Conservation (phyloP, 2,888 invertebrate genomes). For the Frankliniella intonsa region DNA sequence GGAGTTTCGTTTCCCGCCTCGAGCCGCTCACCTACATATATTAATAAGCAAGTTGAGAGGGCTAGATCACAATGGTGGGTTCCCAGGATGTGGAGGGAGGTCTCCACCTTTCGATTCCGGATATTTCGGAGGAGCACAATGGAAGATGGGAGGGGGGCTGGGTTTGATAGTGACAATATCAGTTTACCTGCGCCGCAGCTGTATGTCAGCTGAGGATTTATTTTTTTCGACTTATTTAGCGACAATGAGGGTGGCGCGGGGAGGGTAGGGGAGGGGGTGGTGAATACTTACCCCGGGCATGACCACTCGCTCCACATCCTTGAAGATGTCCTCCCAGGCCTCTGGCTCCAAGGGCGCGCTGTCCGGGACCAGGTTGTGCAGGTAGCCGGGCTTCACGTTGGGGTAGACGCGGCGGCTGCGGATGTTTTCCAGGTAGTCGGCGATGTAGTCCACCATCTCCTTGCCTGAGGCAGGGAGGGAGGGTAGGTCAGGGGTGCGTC, state of each 20-base stretch:
- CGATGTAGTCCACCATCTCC: conserved; percentile 97
- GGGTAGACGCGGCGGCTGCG: conserved; percentile 88
- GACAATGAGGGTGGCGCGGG: background rate
- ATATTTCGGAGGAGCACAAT: no score
- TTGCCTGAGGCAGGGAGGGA: conserved; percentile 64
- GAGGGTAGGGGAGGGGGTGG: background rate
- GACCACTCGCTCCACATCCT: conserved; percentile 87
- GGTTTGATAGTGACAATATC: no score
- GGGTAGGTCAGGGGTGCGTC: background rate
- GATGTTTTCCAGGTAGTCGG: conserved; percentile 90
- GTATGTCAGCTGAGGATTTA: no score
- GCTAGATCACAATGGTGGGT: no score
- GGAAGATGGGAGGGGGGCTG: no score
- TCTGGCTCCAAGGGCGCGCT: conserved; percentile 85
- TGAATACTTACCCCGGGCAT: conserved; percentile 84
- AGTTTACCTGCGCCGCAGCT: no score
- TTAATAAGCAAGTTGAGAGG: no score
- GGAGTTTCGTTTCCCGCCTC: no score
- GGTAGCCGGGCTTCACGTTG: conserved; percentile 89
- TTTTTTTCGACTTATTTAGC: no score
- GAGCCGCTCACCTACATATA: no score
- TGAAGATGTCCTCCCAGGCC: conserved; percentile 84
- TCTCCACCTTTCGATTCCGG: no score
- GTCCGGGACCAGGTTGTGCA: conserved; percentile 77
- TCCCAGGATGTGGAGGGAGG: no score